phyloP scores from a whole-genome alignment of 2,113 vertebrate species.

The Murina feae region DNA sequence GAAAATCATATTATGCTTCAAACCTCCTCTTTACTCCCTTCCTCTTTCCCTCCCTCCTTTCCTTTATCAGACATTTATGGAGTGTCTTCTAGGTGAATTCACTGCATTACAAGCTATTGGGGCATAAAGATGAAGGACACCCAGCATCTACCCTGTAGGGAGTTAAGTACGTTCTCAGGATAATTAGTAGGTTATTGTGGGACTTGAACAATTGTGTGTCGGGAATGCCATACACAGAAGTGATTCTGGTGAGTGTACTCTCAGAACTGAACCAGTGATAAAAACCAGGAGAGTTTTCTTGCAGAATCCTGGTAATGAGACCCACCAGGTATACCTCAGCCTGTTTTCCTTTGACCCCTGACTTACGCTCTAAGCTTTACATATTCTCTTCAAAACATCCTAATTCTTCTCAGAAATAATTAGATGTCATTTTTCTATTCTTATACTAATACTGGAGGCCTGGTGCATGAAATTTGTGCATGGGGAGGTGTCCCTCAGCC shows the following conservation, averaged over 20 bases:
- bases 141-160: neutral
- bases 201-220: neutral
- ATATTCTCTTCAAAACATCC: neutral
- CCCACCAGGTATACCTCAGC: neutral
- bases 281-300: neutral
- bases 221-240: neutral
- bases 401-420: neutral
- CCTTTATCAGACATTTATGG: neutral
- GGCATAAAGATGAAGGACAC: neutral
- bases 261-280: neutral
- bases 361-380: neutral
- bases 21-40: neutral
- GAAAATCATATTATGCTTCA: neutral
- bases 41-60: neutral
- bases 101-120: neutral
- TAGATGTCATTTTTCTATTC: slow-evolving; percentile 1
- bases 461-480: too few species aligned
- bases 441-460: neutral
- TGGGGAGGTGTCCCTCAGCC: too few species aligned
- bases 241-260: neutral
- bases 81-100: neutral
- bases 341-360: neutral
- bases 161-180: neutral
- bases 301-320: neutral
- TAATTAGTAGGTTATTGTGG: neutral